A percentile compares a stretch with the other conserved stretches of the same genome.
These are phyloP conservation scores for Apus apus DNA, from an alignment of 2,113 vertebrate species.

Conservation along the genomic window DNA sequence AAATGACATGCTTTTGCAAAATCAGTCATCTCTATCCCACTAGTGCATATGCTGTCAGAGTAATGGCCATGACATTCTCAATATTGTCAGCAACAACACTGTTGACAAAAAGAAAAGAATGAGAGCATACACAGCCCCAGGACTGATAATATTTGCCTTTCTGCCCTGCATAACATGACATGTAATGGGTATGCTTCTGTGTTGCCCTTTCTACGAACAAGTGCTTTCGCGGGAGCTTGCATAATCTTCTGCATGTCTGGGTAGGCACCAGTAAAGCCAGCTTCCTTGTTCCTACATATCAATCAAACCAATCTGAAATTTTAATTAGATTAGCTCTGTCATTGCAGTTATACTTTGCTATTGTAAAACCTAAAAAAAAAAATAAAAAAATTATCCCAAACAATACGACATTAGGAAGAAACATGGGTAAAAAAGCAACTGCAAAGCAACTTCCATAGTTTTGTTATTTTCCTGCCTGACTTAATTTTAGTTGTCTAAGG, in stretches of 20 bases:
- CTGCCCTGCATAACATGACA: constrained; percentile 70
- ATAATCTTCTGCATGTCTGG: constrained; percentile 77
- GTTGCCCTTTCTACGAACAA: constrained; percentile 72
- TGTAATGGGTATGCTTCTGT: constrained; percentile 64
- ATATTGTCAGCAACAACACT: constrained; percentile 59
- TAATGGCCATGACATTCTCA: constrained; percentile 75
- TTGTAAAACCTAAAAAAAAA: rapidly evolving
- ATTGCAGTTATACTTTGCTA: neutral
- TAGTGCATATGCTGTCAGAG: constrained; percentile 63
- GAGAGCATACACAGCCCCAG: constrained; percentile 59
- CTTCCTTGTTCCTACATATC: neutral
- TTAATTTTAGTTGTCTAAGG: neutral
- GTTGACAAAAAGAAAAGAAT: constrained; percentile 62
- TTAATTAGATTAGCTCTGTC: neutral
- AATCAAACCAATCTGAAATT: neutral
- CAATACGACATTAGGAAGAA: neutral
- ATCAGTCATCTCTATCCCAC: neutral
- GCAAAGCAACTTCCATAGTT: neutral
- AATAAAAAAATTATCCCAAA: neutral
- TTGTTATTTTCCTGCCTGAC: neutral
- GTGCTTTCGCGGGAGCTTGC: constrained; percentile 72
- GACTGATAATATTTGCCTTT: constrained; percentile 69
- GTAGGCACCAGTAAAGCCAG: constrained; percentile 47
- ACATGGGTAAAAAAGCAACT: neutral
- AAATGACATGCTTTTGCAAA: neutral